Percentiles rank a stretch among this genome's conserved stretches.
Evolutionary conservation across 2,888 invertebrate genomes (phyloP).

Genomic region (Trachelus iudaicus): DNA sequence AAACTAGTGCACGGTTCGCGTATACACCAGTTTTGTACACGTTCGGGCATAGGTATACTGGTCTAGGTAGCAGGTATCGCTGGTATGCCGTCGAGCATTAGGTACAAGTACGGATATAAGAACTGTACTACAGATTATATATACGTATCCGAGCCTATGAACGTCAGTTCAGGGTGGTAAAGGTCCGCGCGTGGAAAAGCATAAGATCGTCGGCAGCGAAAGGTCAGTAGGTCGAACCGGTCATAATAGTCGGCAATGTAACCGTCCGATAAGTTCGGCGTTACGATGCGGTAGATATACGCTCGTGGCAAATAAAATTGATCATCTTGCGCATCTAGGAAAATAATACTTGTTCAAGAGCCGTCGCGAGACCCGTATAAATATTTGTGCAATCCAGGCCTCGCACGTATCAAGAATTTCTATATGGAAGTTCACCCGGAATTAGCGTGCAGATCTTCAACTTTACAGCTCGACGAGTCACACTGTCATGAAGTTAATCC

Average conservation of each 20-base stretch:
- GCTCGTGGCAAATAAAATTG: not conserved
- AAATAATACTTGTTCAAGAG: not conserved
- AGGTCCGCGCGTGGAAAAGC: not conserved
- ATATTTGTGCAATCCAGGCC: not conserved
- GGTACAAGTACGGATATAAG: not conserved
- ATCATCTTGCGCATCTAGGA: not conserved
- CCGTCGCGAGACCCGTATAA: not conserved
- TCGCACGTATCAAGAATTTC: not conserved
- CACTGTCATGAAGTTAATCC: not conserved
- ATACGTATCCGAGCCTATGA: not conserved
- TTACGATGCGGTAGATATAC: not conserved
- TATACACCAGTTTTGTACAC: not conserved
- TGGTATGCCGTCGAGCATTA: not conserved
- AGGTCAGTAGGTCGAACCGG: slow-evolving; percentile 40
- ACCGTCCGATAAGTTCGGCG: not conserved
- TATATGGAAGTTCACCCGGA: not conserved
- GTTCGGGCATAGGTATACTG: not conserved
- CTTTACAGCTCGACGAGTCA: not conserved
- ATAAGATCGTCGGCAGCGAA: slow-evolving; percentile 14
- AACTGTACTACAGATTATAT: not conserved
- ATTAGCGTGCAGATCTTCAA: not conserved
- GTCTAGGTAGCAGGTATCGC: not conserved
- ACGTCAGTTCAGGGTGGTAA: not conserved
- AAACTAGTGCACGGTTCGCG: slow-evolving; percentile 26
- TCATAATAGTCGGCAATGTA: slow-evolving; percentile 24